Base-by-base conservation (phyloP, 1,140 invertebrate genomes). In the Cydia pomonella region DNA sequence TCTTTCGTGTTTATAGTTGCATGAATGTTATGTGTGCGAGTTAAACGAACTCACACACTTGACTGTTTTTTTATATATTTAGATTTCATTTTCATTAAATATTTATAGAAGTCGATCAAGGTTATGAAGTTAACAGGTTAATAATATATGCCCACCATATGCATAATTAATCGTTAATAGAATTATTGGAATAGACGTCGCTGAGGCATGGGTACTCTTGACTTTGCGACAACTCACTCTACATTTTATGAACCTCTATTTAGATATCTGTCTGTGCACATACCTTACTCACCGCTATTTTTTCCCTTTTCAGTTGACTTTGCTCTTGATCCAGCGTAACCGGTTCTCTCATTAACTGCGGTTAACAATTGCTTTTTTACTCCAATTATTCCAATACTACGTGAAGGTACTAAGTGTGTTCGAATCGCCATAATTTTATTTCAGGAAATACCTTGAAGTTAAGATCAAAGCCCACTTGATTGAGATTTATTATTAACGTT, bases 281-380 rank as follows among this genome's bases (percentile, higher is more conserved):
- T 81, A 73, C 76, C 72, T 77, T 76, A 80, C 72, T 59, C 73
- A 77, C 76, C 27, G 21, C 76, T 74, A 59, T 81, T 75, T 79
- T 83, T 75, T 76, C 53, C 72, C 77, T 79, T 83, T 76, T 73
- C 44, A 18, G 71, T 66, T 23, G 27, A n/a, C 62, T 77, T 77
- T 76, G 74, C 75, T 78, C 79, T 76, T 72, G 73, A 78, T 79
- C 76, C 69, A 64, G 75, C 41, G 63, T 74, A 80, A 80, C 79
- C 72, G 63, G 79, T 81, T 81, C 21, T 81, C 21, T 44, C 53
- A 71, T 72, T 75, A 75, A 69, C 33, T 41, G 29, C n/a, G 27
- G 16, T 25, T 72, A 47, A 75, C 66, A 47, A 38, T 47, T 27
- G 33, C 38, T 50, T 71, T 75, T 75, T 71, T 74, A 47, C 16